Base-by-base conservation (phyloP, 2,888 invertebrate species). In the Epicampocera succincta region DNA sequence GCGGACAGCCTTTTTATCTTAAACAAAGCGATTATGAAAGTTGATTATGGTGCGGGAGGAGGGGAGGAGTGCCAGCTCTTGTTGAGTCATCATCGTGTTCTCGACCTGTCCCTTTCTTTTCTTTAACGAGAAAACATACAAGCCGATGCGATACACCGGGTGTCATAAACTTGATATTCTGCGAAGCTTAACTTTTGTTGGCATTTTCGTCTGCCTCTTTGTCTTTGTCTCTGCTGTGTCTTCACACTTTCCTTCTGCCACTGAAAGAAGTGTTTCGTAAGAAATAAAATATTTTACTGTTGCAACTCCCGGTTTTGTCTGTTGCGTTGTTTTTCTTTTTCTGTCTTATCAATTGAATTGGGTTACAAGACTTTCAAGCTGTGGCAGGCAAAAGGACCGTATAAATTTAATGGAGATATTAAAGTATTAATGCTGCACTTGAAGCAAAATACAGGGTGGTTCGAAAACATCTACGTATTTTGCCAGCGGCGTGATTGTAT, bases 131-230 rank as follows among this genome's bases (percentile, higher is more conserved):
- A 33, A 19, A n/a, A 56, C 52, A 52, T 1, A 52, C 52, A 15
- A 12, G 12, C 4, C 5, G 19, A 25, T 12, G 52, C 25, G 2
- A 11, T n/a, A n/a, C n/a, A n/a, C n/a, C 71, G 56, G 71, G 74
- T 60, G 50, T n/a, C 58, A 46, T 65, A 81, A 81, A 77, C 44
- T 74, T 60, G 60, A 78, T 78, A 74, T 82, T 69, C 82, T 78
- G 65, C 63, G 38, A 78, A 78, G 77, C 78, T 74, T 29, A 69
- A 50, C 60, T 50, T 80, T 74, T 58, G 40, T 21, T 74, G 19
- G 21, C n/a, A n/a, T 46, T 33, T 19, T 38, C 13, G 9, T 4
- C 44, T 56, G 11, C 38, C n/a, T 29, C 5, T 25, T 25, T 25
- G 25, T 25, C 5, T 25, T 25, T 25, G n/a, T 25, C 3, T 33